Base-by-base conservation (phyloP, 2,113 vertebrate genomes). In the Bos indicus region DNA sequence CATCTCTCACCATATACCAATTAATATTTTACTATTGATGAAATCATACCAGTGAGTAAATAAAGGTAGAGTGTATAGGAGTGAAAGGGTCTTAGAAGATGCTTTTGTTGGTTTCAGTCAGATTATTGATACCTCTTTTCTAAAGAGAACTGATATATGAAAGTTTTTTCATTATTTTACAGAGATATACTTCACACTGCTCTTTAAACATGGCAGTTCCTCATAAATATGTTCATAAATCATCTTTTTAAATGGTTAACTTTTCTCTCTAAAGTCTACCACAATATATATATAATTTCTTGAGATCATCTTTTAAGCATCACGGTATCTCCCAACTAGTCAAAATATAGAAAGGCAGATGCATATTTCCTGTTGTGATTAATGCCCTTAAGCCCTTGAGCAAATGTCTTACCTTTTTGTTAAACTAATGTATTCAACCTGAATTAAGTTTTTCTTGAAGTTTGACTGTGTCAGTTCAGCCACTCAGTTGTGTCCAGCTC, bases 201-300 rank as follows among this genome's bases (percentile, higher is more conserved):
- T 3, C 23, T 78, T 83, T 84, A 26, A 67, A 78, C 2, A 60
- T 43, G 64, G 25, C 16, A 83, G 51, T 16, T 85, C n/a, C 26
- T 87, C 14, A 71, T 40, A 88, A 64, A 48, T 78, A 36, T 48
- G 52, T 54, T 56, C 96, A 90, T 59, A 92, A 92, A 81, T 64
- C 17, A 43, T 8, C n/a, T 90, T 62, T 85, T 77, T 56, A 81
- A 80, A 57, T 59, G n/a, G 9, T 78, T 87, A 43, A 33, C 43
- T 92, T 86, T 95, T 94, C 90, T 92, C 89, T 82, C 60, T 91
- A 46, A 94, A 30, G 17, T 95, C 71, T 48, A 64, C 16, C 17
- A 87, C 19, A 87, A 87, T 43, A 60, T 43, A 10, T 84, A 43
- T 94, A n/a, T 21, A 30, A 90, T 80, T 90, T 90, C 26, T 82